A percentile compares a stretch with the other conserved stretches of the same genome.
phyloP scores from a whole-genome alignment of 2,113 vertebrate species.

The Psilopogon haemacephalus region DNA sequence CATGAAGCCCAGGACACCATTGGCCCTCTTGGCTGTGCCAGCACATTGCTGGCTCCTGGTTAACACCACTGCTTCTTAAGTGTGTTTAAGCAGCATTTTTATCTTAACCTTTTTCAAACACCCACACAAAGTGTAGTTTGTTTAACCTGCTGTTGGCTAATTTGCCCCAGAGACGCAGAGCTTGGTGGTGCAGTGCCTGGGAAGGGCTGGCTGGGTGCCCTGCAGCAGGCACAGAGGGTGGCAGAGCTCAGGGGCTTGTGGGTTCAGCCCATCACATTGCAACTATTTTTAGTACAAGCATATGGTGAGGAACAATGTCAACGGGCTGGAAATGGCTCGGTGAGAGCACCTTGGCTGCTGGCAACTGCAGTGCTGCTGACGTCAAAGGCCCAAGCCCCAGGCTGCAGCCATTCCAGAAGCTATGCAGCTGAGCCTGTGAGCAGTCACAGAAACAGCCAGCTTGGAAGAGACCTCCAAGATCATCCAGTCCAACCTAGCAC shows the following conservation, averaged over 20 bases:
- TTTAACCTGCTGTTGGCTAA: neutral
- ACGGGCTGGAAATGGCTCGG: conserved; percentile 50
- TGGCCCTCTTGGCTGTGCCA: neutral
- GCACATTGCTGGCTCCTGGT: neutral
- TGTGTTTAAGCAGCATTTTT: neutral
- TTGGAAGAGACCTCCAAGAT: too few species aligned
- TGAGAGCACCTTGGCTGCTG: conserved; percentile 52
- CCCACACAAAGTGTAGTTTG: fast-evolving
- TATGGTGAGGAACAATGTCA: conserved; percentile 47
- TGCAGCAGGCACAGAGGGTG: neutral
- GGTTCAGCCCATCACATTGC: neutral
- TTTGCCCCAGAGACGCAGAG: fast-evolving
- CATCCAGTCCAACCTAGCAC: too few species aligned
- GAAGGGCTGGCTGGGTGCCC: neutral
- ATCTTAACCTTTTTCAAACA: neutral
- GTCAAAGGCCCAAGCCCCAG: conserved; percentile 17
- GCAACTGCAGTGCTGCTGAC: neutral
- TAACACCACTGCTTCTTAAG: neutral
- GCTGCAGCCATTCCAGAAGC: neutral
- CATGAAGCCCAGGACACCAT: too few species aligned
- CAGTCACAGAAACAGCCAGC: too few species aligned
- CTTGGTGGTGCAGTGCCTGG: neutral
- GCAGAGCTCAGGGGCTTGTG: neutral
- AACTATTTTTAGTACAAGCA: conserved; percentile 31
- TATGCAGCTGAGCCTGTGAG: neutral